Conservation (phyloP, 2,888 invertebrate species). For the Eulithis prunata region DNA sequence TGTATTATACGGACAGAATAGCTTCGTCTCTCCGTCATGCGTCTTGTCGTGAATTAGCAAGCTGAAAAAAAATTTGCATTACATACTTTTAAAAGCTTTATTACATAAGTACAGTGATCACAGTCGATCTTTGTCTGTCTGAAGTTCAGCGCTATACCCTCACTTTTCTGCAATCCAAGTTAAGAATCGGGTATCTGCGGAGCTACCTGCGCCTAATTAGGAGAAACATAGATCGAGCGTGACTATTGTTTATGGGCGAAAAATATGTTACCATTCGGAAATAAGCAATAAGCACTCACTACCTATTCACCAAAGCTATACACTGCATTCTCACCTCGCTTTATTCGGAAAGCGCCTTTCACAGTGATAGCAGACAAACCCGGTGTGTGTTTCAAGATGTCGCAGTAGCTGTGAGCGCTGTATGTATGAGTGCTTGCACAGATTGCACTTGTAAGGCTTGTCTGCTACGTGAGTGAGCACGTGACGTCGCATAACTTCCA, state of each 20-base stretch:
- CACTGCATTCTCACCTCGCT: constrained; percentile 48
- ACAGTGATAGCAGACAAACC: constrained; percentile 84
- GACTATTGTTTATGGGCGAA: no score
- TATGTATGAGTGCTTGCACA: constrained; percentile 92
- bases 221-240: no score
- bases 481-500: constrained; percentile 92
- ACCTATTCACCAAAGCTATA: background rate
- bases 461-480: constrained; percentile 85
- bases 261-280: no score
- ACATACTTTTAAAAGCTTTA: no score
- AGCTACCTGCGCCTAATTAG: no score
- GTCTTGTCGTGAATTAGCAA: constrained; percentile 58
- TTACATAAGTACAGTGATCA: no score
- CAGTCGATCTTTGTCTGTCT: no score
- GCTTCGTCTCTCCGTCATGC: constrained; percentile 56
- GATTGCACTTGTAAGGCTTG: constrained; percentile 83
- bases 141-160: no score
- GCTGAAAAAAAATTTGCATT: constrained; percentile 48
- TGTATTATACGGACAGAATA: constrained; percentile 57
- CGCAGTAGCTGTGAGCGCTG: constrained; percentile 91
- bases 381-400: constrained; percentile 90
- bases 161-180: no score
- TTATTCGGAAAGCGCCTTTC: constrained; percentile 53
- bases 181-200: no score
- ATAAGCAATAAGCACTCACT: no score